These are phyloP conservation scores for Allolobophora icterica DNA, from an alignment of 2,888 invertebrate species.

Conservation along the genomic window DNA sequence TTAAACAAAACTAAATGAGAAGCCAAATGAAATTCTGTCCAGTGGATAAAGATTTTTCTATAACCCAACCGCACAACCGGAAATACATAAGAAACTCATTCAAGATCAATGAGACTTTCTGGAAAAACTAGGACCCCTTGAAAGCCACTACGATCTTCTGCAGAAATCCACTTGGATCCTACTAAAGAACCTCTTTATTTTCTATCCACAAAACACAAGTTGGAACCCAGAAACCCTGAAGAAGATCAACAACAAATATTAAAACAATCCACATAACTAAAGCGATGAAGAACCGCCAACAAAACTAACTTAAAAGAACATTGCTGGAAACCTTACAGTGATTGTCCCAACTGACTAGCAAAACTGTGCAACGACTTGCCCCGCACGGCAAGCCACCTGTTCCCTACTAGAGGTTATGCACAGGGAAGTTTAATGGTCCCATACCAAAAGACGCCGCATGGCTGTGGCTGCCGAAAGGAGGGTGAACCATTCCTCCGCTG, in stretches of 20 bases:
- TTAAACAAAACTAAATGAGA: neutral
- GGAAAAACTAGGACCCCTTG: neutral
- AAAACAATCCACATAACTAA: neutral
- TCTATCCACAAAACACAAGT: neutral
- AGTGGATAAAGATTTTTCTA: neutral
- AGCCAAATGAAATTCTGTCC: neutral
- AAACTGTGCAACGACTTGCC: neutral
- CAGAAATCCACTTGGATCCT: neutral
- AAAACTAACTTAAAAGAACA: neutral
- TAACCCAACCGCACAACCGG: neutral
- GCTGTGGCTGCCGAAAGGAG: constrained; percentile 19
- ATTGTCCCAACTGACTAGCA: neutral
- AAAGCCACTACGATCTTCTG: neutral
- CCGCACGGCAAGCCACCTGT: neutral
- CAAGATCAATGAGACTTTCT: neutral
- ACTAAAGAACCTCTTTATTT: neutral
- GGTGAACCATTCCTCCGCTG: constrained; percentile 14
- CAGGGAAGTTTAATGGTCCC: constrained; percentile 32
- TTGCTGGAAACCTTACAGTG: neutral
- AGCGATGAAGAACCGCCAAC: neutral
- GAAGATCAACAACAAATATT: neutral
- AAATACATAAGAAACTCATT: neutral
- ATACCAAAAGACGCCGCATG: constrained; percentile 33
- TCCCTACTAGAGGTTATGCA: constrained; percentile 32
- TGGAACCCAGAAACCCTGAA: neutral